Conservation (phyloP, 2,888 invertebrate genomes). For the Ferrisia virgata region DNA sequence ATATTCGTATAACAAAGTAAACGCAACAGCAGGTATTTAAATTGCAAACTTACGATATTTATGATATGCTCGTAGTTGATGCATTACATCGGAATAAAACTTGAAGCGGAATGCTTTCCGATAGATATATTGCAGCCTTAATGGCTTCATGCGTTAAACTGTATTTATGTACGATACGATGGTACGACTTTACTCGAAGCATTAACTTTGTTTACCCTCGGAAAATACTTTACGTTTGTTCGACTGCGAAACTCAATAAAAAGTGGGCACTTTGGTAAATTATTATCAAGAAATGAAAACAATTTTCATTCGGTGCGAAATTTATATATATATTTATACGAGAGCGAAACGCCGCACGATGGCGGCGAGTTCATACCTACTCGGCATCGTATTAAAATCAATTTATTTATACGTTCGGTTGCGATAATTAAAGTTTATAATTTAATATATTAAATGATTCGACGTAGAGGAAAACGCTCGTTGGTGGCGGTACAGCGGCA, state of each 20-base stretch:
- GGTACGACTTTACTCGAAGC: constrained; percentile 8
- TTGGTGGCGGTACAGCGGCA: too few relatives aligned
- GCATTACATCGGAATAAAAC: constrained; percentile 13
- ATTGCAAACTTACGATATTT: constrained; percentile 4
- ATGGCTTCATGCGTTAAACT: constrained; percentile 29
- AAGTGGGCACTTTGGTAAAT: not conserved
- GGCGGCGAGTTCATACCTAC: not conserved
- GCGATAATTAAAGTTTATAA: not conserved
- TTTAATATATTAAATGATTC: not conserved
- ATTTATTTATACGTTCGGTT: not conserved
- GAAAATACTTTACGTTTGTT: constrained; percentile 15
- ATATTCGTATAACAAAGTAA: not conserved
- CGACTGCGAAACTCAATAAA: not conserved
- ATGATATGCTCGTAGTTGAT: constrained; percentile 1
- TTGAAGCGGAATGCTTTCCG: constrained; percentile 9
- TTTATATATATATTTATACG: not conserved
- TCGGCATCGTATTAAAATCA: not conserved
- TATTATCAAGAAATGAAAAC: not conserved
- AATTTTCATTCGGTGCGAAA: not conserved
- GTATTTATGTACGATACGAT: constrained; percentile 18
- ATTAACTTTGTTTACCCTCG: constrained; percentile 26
- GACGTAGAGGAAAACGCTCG: too few relatives aligned
- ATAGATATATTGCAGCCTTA: constrained; percentile 30
- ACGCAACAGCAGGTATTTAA: not conserved
- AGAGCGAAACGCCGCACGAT: not conserved